Percentiles rank a stretch among this genome's conserved stretches.
These are phyloP conservation scores for Tylochromis polylepis DNA, from an alignment of 2,113 vertebrate genomes.

Conservation along the genomic window DNA sequence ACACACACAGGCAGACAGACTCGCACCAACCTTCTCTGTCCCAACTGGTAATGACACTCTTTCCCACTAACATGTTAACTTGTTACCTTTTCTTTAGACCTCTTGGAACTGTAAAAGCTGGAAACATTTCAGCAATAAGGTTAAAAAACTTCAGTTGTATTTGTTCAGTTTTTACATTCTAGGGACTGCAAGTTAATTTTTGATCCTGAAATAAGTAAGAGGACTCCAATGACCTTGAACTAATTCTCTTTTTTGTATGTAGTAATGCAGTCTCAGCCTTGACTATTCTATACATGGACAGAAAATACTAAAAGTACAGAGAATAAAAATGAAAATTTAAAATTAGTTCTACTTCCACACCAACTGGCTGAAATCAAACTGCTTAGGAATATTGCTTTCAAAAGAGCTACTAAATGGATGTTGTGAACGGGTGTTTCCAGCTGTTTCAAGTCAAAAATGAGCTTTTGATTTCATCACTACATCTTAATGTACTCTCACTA, in stretches of 20 bases:
- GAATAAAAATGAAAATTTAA: neutral
- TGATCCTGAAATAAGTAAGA: neutral
- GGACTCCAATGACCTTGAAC: neutral
- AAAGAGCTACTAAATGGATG: neutral
- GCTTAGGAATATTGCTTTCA: neutral
- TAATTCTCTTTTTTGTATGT: neutral
- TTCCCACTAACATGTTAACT: neutral
- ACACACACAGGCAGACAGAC: neutral
- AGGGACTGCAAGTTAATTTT: neutral
- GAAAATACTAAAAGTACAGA: neutral
- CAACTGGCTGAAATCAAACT: neutral
- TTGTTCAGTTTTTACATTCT: neutral
- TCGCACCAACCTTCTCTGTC: neutral
- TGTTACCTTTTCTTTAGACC: neutral
- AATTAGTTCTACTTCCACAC: neutral
- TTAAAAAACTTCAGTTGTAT: rapidly evolving
- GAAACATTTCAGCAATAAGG: neutral
- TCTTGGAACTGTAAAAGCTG: neutral
- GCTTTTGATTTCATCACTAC: neutral
- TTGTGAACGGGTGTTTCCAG: neutral
- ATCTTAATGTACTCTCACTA: neutral
- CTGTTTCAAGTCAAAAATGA: neutral
- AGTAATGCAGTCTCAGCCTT: rapidly evolving
- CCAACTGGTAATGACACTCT: neutral
- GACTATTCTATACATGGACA: neutral